Evolutionary conservation across 2,797 vertebrate genomes (phyloP), one percentile per base, ranked within the genome.

Genomic region (Eptatretus atami): DNA sequence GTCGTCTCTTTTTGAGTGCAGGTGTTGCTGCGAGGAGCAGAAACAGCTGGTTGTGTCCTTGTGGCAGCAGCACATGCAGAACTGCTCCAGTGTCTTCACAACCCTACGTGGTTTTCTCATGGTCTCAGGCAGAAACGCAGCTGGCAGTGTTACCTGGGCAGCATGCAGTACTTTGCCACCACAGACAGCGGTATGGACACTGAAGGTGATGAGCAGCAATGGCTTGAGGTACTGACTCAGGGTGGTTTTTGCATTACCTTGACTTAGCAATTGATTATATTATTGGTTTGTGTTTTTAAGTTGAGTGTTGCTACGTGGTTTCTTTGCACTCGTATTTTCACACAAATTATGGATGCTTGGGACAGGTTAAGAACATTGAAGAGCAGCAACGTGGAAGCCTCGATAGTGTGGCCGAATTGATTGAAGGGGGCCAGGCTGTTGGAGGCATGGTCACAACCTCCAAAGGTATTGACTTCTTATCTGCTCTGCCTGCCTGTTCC

Each of bases 131-230:
- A 98, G 72, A 98, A 98, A 75, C 93, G 85, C 1, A 84, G 86
- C 25, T 98, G 92, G 92, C 94, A 85, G 0, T 98, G 90, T 71
- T 74, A 88, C 65, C 72, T 98, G 68, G 92, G 96, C 6, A 82
- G 88, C 67, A 98, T 98, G 92, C 92, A 98, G 74, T 98, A 98
- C 71, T 98, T 98, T 3, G 92, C 92, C 68, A 98, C 92, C 1
- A 96, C 92, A 31, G 90, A 96, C 71, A 84, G 81, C 65, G 77
- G 77, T 19, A 24, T 60, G 55, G 55, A 15, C 15, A 60, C 15
- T 9, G 19, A 19, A 5, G 19, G 55, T 11, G 55, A 24, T 60
- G 55, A 60, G 55, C 24, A 11, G 6, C 6, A 60, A 11, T 60
- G 55, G 55, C 24, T 15, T 15, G 55, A 15, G 10, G 6, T 9